Evolutionary conservation across 2,797 vertebrate species (phyloP).

Genomic region (Gallinago solitaria): DNA sequence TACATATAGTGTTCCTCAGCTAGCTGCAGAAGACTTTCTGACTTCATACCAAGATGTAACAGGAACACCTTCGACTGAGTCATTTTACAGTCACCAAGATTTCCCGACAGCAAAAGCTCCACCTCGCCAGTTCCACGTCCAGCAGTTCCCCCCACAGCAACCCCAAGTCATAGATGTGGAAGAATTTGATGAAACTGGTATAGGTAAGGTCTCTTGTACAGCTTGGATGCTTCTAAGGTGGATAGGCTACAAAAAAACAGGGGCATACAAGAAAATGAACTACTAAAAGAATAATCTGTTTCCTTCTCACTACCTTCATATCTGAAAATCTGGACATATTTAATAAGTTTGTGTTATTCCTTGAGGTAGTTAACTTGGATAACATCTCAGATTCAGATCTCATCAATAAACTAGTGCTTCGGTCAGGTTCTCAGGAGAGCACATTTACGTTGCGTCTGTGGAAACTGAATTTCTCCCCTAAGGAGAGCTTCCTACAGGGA

Average conservation of each 20-base stretch:
- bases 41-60: slow-evolving; percentile 26
- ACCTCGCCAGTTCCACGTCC: slow-evolving; percentile 76
- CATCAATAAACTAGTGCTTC: not conserved
- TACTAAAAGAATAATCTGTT: not conserved
- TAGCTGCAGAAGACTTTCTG: slow-evolving; percentile 23
- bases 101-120: slow-evolving; percentile 63
- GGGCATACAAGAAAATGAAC: not conserved
- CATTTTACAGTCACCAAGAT: slow-evolving; percentile 49
- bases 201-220: slow-evolving; percentile 80
- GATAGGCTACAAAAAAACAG: not conserved
- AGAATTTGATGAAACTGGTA: slow-evolving; percentile 85
- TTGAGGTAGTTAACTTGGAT: not conserved
- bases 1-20: not conserved
- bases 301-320: not conserved
- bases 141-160: slow-evolving; percentile 75
- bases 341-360: not conserved
- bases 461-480: not conserved
- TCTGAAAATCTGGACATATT: not conserved
- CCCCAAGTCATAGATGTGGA: slow-evolving; percentile 87
- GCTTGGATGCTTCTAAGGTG: not conserved
- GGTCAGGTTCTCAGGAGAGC: not conserved
- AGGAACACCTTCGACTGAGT: slow-evolving; percentile 32
- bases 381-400: not conserved
- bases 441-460: not conserved
- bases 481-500: not conserved